These are phyloP conservation scores for Pristionchus exspectatus DNA, from an alignment of 2,888 invertebrate species.

Conservation along the genomic window DNA sequence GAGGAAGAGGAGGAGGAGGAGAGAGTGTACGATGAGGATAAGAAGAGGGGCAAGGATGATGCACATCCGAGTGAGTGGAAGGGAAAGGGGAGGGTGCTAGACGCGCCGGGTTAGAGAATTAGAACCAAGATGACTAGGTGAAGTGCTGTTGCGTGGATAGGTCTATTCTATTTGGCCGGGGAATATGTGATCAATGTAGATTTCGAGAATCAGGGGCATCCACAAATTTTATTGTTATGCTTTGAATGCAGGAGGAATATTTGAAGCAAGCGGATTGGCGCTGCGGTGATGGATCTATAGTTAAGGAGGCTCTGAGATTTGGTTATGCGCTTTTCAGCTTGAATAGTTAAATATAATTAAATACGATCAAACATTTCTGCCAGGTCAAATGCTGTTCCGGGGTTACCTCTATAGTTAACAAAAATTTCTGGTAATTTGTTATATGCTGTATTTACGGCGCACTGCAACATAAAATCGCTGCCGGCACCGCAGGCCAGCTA, in stretches of 20 bases:
- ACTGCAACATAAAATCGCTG: too few species aligned
- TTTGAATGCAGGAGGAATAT: too few species aligned
- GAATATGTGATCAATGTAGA: neutral
- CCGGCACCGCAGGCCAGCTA: too few species aligned
- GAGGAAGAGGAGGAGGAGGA: neutral
- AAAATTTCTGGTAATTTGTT: too few species aligned
- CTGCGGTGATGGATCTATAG: neutral
- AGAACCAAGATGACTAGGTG: neutral
- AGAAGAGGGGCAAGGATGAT: neutral
- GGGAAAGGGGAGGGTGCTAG: neutral
- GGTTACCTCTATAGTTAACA: too few species aligned
- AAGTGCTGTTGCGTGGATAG: neutral
- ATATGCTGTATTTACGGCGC: too few species aligned
- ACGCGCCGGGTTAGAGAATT: neutral
- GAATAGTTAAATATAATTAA: too few species aligned
- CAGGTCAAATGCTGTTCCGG: too few species aligned
- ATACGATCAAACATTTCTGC: too few species aligned
- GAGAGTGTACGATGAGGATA: neutral
- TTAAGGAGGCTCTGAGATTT: neutral
- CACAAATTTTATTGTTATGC: too few species aligned
- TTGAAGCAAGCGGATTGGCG: neutral
- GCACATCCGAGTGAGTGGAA: conserved; percentile 12
- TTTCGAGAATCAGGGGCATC: too few species aligned
- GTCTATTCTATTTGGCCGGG: neutral
- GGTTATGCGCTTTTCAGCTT: too few species aligned